Percentiles rank a stretch among this genome's conserved stretches.
Evolutionary conservation across 2,113 vertebrate species (phyloP).

Genomic region (Cavia aperea): DNA sequence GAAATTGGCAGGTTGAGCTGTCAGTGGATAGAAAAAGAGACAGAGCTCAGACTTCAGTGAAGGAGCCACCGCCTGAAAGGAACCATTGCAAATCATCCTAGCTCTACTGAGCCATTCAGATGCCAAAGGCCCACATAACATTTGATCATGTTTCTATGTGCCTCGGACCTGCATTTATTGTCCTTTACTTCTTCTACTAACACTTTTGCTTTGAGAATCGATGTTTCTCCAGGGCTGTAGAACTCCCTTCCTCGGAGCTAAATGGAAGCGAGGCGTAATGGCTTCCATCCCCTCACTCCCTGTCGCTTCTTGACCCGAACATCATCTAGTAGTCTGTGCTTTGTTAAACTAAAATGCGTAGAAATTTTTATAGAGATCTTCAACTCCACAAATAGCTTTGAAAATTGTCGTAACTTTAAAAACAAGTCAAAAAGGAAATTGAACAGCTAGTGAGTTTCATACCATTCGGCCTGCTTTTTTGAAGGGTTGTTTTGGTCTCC

Average conservation of each 20-base stretch:
- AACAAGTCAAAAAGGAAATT: conserved; percentile 58
- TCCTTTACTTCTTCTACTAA: conserved; percentile 13
- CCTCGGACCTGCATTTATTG: not conserved
- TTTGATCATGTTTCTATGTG: not conserved
- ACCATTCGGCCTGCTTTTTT: conserved; percentile 62
- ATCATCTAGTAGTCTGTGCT: conserved; percentile 57
- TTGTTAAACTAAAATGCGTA: conserved; percentile 65
- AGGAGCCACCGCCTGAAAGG: conserved; percentile 61
- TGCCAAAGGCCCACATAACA: conserved; percentile 32
- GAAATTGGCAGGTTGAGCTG: conserved; percentile 70
- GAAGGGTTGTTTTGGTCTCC: conserved; percentile 53
- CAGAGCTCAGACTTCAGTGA: conserved; percentile 55
- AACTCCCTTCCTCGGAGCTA: conserved; percentile 20
- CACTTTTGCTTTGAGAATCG: conserved; percentile 29
- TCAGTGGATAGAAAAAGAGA: conserved; percentile 69
- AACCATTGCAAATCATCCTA: conserved; percentile 59
- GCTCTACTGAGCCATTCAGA: conserved; percentile 51
- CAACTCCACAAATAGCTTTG: conserved; percentile 62
- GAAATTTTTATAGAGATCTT: conserved; percentile 68
- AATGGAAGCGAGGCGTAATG: conserved; percentile 39
- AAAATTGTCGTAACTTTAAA: conserved; percentile 58
- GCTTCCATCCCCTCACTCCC: conserved; percentile 14
- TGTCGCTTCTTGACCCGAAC: conserved; percentile 41
- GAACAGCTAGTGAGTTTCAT: conserved; percentile 66
- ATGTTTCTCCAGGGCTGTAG: not conserved